phyloP scores from a whole-genome alignment of 2,888 invertebrate genomes.

The Cosmia pyralina region DNA sequence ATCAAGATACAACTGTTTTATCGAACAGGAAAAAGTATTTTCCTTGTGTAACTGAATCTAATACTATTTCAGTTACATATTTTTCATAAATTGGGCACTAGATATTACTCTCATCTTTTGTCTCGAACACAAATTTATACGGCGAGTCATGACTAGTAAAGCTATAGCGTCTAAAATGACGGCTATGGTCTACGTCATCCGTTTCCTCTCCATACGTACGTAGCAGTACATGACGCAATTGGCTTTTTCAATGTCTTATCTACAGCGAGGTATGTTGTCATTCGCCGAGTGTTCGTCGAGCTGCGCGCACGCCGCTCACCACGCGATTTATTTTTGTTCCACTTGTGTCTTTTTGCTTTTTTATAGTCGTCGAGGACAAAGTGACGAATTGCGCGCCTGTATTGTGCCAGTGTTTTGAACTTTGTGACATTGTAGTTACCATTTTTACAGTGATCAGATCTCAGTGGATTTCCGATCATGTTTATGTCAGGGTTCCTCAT shows the following conservation, averaged over 20 bases:
- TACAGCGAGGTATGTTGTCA: conserved; percentile 88
- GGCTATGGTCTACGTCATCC: conserved; percentile 84
- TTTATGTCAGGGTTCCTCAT: conserved; percentile 88
- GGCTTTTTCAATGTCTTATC: conserved; percentile 90
- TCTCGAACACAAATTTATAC: conserved; percentile 77
- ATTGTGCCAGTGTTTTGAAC: conserved; percentile 87
- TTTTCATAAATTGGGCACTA: conserved; percentile 49
- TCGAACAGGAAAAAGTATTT: conserved; percentile 56
- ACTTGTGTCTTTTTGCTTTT: conserved; percentile 84
- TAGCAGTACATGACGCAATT: conserved; percentile 90
- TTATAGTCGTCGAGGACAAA: conserved; percentile 86
- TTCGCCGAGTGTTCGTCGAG: conserved; percentile 85
- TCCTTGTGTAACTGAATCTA: conserved; percentile 40
- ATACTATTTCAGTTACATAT: conserved; percentile 32
- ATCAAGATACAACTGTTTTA: conserved; percentile 50
- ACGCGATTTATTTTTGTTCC: conserved; percentile 82
- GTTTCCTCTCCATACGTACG: conserved; percentile 88
- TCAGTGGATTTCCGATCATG: conserved; percentile 77
- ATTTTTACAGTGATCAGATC: conserved; percentile 74
- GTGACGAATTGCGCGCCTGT: conserved; percentile 85
- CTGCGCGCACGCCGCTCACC: conserved; percentile 84
- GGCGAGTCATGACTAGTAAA: conserved; percentile 79
- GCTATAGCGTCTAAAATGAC: conserved; percentile 85
- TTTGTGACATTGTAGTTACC: conserved; percentile 82
- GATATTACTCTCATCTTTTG: conserved; percentile 69